phyloP scores from a whole-genome alignment of 2,797 vertebrate species.

The Onychomys leucogaster region DNA sequence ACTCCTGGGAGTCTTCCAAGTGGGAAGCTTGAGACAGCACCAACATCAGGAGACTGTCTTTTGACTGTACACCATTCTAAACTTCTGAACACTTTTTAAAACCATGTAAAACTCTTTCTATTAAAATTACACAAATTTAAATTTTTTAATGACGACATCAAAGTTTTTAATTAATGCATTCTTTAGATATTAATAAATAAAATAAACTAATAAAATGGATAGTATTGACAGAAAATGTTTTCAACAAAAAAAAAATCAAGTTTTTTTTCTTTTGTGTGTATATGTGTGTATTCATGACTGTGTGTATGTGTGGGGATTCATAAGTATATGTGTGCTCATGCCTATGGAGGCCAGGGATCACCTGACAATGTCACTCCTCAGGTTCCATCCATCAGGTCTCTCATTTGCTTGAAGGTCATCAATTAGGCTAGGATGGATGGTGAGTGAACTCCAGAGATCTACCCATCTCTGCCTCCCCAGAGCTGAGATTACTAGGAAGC shows the following conservation, averaged over 20 bases:
- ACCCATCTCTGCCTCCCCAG: background rate
- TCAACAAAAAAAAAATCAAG: background rate
- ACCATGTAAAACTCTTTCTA: background rate
- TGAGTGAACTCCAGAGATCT: background rate
- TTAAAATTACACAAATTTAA: slow-evolving; percentile 8
- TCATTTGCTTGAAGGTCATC: background rate
- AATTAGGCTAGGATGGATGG: background rate
- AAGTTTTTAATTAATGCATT: slow-evolving; percentile 34
- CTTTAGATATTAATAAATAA: slow-evolving; percentile 29
- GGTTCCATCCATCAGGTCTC: background rate
- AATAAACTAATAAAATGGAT: background rate
- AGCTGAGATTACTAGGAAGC: background rate
- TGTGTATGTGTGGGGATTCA: no score
- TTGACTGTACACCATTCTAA: slow-evolving; percentile 1
- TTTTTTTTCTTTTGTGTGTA: background rate
- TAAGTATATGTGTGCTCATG: background rate
- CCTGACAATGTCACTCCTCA: background rate
- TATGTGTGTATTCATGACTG: background rate
- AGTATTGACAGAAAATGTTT: slow-evolving; percentile 53
- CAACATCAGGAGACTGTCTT: background rate
- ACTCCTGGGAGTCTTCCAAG: background rate
- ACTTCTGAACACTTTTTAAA: background rate
- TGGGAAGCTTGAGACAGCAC: background rate
- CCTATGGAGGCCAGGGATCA: background rate
- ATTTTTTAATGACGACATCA: background rate